These are phyloP conservation scores for Dufourea novaeangliae DNA, from an alignment of 1,140 invertebrate species.

Conservation along the genomic window DNA sequence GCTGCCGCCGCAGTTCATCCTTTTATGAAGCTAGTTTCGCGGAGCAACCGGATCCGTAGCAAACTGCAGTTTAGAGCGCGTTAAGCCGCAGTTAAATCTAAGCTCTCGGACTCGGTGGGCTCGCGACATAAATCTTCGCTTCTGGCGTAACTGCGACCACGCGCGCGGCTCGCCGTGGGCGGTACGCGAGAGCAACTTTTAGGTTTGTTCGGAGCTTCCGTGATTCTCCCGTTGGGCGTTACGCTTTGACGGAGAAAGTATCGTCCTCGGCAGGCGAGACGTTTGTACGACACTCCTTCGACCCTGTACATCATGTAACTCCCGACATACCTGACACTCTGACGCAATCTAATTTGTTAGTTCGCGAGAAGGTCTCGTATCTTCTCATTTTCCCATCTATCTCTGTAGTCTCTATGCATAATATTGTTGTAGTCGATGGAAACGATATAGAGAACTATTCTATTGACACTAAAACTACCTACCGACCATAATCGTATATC, in stretches of 20 bases:
- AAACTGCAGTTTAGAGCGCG: conserved; percentile 44
- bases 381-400: not conserved
- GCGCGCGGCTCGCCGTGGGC: not conserved
- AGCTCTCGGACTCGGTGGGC: conserved; percentile 3
- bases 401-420: too few species aligned
- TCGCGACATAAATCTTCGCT: conserved; percentile 28
- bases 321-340: not conserved
- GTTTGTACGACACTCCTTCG: not conserved
- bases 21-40: conserved; percentile 43
- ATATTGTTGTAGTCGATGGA: too few species aligned
- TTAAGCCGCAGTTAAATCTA: conserved; percentile 48
- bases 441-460: too few species aligned
- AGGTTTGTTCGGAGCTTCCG: conserved; percentile 4
- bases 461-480: too few species aligned
- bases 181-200: not conserved
- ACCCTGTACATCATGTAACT: not conserved
- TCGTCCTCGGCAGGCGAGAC: not conserved
- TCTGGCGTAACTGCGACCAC: conserved; percentile 11
- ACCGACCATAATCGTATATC: too few species aligned
- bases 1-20: not conserved
- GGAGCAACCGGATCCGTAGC: conserved; percentile 13
- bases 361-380: too few species aligned
- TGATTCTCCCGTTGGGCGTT: not conserved
- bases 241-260: not conserved
- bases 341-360: not conserved